Conservation (phyloP, 2,113 vertebrate genomes). For the Urocynchramus pylzowi region DNA sequence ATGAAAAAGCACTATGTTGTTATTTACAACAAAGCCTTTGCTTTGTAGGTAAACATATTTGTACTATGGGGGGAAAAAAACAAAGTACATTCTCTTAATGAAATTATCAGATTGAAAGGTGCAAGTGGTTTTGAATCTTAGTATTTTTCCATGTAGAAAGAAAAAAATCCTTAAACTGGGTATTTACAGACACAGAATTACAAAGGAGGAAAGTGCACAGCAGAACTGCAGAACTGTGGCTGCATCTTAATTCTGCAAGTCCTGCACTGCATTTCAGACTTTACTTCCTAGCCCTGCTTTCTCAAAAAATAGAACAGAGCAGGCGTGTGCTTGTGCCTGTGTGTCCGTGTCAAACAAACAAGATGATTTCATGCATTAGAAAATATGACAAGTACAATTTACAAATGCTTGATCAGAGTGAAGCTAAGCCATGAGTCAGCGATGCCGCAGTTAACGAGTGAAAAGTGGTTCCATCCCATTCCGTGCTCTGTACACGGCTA, state of each 20-base stretch:
- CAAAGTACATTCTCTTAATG: background rate
- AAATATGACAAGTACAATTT: slow-evolving; percentile 13
- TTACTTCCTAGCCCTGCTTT: background rate
- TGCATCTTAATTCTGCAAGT: background rate
- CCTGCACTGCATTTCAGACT: background rate
- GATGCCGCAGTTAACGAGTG: background rate
- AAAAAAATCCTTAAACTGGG: background rate
- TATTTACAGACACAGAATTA: background rate
- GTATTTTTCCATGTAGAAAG: background rate
- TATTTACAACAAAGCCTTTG: background rate
- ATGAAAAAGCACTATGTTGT: background rate
- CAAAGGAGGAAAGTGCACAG: background rate
- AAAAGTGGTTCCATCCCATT: background rate
- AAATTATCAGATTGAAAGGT: background rate
- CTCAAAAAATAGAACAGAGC: background rate
- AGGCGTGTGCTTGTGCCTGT: background rate
- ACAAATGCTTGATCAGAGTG: background rate
- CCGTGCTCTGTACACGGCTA: background rate
- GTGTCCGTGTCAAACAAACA: background rate
- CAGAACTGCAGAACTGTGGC: background rate
- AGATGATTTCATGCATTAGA: slow-evolving; percentile 21
- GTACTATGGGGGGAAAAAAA: fast-evolving
- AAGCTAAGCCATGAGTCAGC: slow-evolving; percentile 49
- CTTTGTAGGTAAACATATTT: background rate
- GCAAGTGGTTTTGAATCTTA: background rate